Percentiles rank a stretch among this genome's conserved stretches.
Evolutionary conservation across 2,797 vertebrate genomes (phyloP).

Genomic region (Margarornis squamiger): DNA sequence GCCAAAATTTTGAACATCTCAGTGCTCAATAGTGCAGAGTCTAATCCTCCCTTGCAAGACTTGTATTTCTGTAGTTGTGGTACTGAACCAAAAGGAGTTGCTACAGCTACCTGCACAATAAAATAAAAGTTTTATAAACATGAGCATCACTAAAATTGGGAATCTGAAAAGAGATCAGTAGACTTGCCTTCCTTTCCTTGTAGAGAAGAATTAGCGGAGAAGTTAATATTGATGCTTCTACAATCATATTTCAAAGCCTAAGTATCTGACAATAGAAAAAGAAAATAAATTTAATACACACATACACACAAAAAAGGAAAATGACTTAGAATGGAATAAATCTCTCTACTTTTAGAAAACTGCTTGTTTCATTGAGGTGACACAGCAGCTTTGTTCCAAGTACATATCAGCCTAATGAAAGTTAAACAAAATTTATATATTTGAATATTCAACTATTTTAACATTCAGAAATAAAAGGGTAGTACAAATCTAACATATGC

Average conservation of each 20-base stretch:
- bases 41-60: background rate
- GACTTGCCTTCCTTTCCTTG: background rate
- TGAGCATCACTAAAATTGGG: background rate
- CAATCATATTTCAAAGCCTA: background rate
- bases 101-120: background rate
- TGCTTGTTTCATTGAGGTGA: background rate
- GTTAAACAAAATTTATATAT: constrained; percentile 7
- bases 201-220: background rate
- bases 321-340: background rate
- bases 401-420: constrained; percentile 7
- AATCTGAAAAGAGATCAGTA: background rate
- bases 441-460: constrained; percentile 26
- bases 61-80: background rate
- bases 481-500: background rate
- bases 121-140: background rate
- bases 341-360: constrained; percentile 19
- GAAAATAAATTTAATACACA: background rate
- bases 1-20: background rate
- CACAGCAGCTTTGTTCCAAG: background rate
- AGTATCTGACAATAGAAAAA: background rate
- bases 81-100: background rate
- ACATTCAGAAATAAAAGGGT: constrained; percentile 27
- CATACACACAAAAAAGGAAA: background rate
- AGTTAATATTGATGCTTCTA: background rate
- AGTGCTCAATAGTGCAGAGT: background rate